A percentile compares a stretch with the other conserved stretches of the same genome.
phyloP scores from a whole-genome alignment of 37 sponge, comb jelly and placozoan species.

The Amphimedon queenslandica region DNA sequence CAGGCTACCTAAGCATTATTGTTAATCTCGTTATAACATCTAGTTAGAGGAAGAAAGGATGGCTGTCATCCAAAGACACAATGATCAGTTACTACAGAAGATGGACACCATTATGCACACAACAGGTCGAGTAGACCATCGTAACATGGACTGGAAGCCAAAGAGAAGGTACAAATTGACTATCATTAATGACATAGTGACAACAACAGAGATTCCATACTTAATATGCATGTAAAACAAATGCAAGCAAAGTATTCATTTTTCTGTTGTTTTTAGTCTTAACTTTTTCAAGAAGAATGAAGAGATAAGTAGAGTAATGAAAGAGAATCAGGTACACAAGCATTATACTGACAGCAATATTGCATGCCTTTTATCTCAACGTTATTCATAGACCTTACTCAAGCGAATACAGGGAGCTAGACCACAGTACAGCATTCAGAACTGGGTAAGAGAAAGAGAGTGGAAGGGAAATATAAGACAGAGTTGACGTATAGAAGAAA shows the following conservation, averaged over 20 bases:
- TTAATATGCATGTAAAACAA: not conserved
- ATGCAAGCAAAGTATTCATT: not conserved
- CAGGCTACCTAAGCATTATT: no score
- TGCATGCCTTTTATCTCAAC: not conserved
- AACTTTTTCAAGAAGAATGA: constrained; percentile 37
- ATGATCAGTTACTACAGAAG: constrained; percentile 50
- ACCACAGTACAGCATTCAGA: constrained; percentile 49
- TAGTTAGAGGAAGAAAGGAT: constrained; percentile 57
- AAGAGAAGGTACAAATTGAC: constrained; percentile 64
- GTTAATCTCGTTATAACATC: no score
- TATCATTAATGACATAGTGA: no score
- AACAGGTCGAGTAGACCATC: constrained; percentile 76
- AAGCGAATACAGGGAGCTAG: constrained; percentile 35
- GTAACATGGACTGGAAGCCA: constrained; percentile 60
- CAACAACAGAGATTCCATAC: no score
- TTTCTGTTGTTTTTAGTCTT: constrained; percentile 23
- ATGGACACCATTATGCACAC: constrained; percentile 79
- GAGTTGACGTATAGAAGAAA: no score
- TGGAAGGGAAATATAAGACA: not conserved
- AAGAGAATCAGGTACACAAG: constrained; percentile 46
- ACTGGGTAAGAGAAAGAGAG: constrained; percentile 28
- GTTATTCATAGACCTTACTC: constrained; percentile 28
- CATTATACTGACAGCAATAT: not conserved
- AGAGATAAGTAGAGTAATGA: constrained; percentile 27
- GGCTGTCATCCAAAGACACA: constrained; percentile 45